Conservation (phyloP, 2,888 invertebrate genomes). For the Neoascia interrupta region DNA sequence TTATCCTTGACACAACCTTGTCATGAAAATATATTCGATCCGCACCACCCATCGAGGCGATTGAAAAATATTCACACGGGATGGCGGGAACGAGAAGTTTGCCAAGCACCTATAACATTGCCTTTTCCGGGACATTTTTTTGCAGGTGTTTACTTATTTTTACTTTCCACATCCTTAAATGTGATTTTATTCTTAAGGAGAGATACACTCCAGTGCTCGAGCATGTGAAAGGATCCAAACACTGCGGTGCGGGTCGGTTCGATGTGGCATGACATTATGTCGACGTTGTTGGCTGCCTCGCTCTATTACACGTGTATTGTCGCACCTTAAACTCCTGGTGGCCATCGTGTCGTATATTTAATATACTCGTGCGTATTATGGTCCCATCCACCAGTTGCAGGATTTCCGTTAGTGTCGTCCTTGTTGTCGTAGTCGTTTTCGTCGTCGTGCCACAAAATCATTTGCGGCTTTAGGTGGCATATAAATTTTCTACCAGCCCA, state of each 20-base stretch:
- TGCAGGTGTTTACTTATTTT: slow-evolving; percentile 49
- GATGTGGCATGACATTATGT: no score
- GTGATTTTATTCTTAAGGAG: slow-evolving; percentile 42
- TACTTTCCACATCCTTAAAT: slow-evolving; percentile 52
- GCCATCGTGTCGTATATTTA: slow-evolving; percentile 3
- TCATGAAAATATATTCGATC: slow-evolving; percentile 17
- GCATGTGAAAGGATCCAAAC: slow-evolving; percentile 35
- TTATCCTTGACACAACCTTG: slow-evolving; percentile 30
- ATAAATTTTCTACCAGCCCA: slow-evolving; percentile 20
- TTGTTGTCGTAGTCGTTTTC: no score
- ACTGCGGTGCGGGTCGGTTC: slow-evolving; percentile 1
- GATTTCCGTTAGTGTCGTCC: slow-evolving; percentile 34
- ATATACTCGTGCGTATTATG: neutral
- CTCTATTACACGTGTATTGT: slow-evolving; percentile 22
- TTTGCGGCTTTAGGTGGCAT: slow-evolving; percentile 32
- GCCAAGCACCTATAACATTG: slow-evolving; percentile 8
- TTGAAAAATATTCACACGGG: slow-evolving; percentile 17
- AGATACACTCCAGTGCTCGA: slow-evolving; percentile 38
- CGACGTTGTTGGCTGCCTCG: slow-evolving; percentile 6
- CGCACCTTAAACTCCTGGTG: slow-evolving; percentile 50
- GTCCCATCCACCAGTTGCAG: slow-evolving; percentile 50
- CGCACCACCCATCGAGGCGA: neutral
- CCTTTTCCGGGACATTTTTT: slow-evolving; percentile 8
- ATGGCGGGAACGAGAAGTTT: neutral
- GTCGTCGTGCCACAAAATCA: slow-evolving; percentile 37